phyloP scores from a whole-genome alignment of 2,797 vertebrate species.

The Mormyrops boulengeri region DNA sequence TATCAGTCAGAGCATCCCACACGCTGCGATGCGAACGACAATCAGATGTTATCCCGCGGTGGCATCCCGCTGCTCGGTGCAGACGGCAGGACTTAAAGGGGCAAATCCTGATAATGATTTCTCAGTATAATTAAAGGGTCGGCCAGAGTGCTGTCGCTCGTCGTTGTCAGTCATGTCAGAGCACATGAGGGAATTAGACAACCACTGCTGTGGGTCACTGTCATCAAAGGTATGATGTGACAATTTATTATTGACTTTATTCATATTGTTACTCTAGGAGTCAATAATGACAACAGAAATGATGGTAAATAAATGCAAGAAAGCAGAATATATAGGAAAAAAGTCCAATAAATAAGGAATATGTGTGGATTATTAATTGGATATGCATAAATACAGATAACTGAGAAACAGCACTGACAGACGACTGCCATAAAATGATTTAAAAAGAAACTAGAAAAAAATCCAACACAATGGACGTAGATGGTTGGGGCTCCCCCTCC shows the following conservation, averaged over 20 bases:
- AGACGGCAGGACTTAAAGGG: background rate
- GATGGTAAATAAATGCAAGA: background rate
- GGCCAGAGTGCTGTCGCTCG: background rate
- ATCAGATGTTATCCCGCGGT: background rate
- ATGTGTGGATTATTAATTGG: background rate
- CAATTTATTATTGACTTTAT: background rate
- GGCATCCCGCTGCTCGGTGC: background rate
- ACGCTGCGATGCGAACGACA: conserved; percentile 59
- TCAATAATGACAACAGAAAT: background rate
- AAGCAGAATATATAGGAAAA: background rate
- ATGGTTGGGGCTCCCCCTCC: background rate
- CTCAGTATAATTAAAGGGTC: background rate
- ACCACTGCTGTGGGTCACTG: background rate
- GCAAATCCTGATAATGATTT: background rate
- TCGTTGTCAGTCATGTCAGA: background rate
- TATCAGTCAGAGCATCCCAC: conserved; percentile 90
- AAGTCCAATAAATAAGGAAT: background rate
- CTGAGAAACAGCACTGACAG: background rate
- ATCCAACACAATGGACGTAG: background rate
- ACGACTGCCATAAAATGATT: background rate
- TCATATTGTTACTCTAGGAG: background rate
- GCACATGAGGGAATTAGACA: background rate
- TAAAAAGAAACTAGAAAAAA: background rate
- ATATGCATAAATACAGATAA: background rate
- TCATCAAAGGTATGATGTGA: background rate